Base-by-base conservation (phyloP, 2,888 invertebrate genomes). In the Hetaerina titia region DNA sequence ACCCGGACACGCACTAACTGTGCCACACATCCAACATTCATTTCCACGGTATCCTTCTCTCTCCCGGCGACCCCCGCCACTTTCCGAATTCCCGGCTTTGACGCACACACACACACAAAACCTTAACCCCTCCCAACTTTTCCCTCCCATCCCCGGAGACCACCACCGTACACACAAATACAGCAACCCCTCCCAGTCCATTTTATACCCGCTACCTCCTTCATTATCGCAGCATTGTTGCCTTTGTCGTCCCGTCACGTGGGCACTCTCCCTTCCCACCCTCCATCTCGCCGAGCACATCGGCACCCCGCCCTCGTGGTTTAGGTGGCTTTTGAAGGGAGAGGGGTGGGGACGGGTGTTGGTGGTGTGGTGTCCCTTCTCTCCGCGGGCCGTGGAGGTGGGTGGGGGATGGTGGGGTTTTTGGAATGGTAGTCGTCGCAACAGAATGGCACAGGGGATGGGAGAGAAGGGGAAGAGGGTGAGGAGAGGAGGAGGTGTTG, bases 141-240 rank as follows among this genome's bases (percentile, higher is more conserved):
- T 4, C 19, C 19, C n/a, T 25, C 8, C n/a, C 7, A 25, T 7
- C 8, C 25, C n/a, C 9, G 8, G 9, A n/a, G 6, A 81, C 25
- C 31, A 2, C 81, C n/a, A n/a, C 13, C 31, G 25, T 31, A 2
- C 25, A 11, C 81, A 13, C 81, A 22, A 81, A 11, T 31, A 81
- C 81, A 81, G 25, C 81, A 31, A 81, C 25, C 25, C n/a, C 11
- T n/a, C 81, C 81, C 81, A 5, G 81, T 31, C 81, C 81, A n/a
- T 81, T 81, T 81, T 22, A 31, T 81, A 2, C 81, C 25, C n/a
- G 6, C 81, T 22, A 11, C 69, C 56, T 56, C 92, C 92, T 92
- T 92, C 92, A 92, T 92, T 92, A 92, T 92, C 92, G 92, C 92
- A 92, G 92, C 92, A 92, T 92, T 92, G 92, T 92, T 92, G 92